Base-by-base conservation (phyloP, 1,140 invertebrate genomes). In the Drosophila pachea region DNA sequence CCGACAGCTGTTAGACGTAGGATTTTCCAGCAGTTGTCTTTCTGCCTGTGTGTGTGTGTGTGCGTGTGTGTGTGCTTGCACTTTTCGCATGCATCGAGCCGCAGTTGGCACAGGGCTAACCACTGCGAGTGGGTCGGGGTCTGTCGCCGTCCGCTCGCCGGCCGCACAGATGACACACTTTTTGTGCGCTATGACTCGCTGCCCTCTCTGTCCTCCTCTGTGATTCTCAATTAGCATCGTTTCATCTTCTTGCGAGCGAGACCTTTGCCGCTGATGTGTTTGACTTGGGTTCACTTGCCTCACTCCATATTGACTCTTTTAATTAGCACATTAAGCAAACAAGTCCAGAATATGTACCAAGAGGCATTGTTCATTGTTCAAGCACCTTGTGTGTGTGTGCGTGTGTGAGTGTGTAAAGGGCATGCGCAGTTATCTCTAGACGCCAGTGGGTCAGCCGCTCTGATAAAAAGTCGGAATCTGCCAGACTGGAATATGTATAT, bases 1-100 rank as follows among this genome's bases (percentile, higher is more conserved):
- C 56, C 63, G 32, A 53, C 68, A 71, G 68, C 64, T 71, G 64
- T 71, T 72, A 61, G 63, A 67, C 49, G 64, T 22, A 22, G 22
- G 22, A 22, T 22, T 22, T 22, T 22, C 22, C 22, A 22, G 22
- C n/a, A n/a, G n/a, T n/a, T n/a, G n/a, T n/a, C 69, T 60, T 52
- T 67, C 59, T 45, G 36, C 38, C 32, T 55, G 60, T 54, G 62
- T 9, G 16, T 56, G 43, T 45, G 40, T 14, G 42, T 62, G 31
- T 32, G 45, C 8, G 16, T 7, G 8, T 9, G 22, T 48, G 53
- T 55, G 38, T 16, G n/a, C 29, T 32, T 32, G 36, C 8, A 33
- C 38, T 40, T 56, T 56, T 56, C 54, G 40, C 40, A 56, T 33
- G 54, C 54, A 45, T 56, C 33, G 54, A 56, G 33, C 54, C 42